Percentiles rank a stretch among this genome's conserved stretches.
Evolutionary conservation across 2,113 vertebrate genomes (phyloP).

Genomic region (Ellobius talpinus): DNA sequence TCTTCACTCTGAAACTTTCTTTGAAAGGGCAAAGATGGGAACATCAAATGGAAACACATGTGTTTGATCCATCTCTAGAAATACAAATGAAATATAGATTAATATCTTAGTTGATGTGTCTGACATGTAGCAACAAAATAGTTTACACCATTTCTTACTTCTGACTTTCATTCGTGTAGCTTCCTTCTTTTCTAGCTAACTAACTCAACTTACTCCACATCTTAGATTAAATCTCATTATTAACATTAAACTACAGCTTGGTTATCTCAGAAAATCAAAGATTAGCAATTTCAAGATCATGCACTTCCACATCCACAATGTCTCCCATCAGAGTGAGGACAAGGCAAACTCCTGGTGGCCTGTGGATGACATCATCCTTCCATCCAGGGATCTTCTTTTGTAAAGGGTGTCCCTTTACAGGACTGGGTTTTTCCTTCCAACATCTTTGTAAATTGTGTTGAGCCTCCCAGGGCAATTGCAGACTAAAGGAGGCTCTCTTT

Average conservation of each 20-base stretch:
- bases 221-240: slow-evolving; percentile 20
- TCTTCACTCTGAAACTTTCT: not conserved
- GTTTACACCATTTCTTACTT: not conserved
- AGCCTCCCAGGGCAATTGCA: slow-evolving; percentile 3
- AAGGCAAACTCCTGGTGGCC: not conserved
- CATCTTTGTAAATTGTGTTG: slow-evolving; percentile 40
- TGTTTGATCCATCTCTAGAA: not conserved
- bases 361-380: not conserved
- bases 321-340: not conserved
- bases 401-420: not conserved
- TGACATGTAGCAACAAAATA: not conserved
- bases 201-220: not conserved
- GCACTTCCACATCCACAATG: not conserved
- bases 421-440: not conserved
- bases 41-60: not conserved
- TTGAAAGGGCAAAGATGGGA: not conserved
- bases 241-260: not conserved
- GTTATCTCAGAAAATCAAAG: slow-evolving; percentile 23
- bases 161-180: not conserved
- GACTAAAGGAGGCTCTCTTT: not conserved
- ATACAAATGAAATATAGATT: not conserved
- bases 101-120: not conserved
- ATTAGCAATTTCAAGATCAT: not conserved
- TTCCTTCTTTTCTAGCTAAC: not conserved
- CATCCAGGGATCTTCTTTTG: not conserved